Evolutionary conservation across 1,140 invertebrate species (phyloP), one percentile per base, ranked within the genome.

Genomic region (Aphaenogaster ashmeadi): DNA sequence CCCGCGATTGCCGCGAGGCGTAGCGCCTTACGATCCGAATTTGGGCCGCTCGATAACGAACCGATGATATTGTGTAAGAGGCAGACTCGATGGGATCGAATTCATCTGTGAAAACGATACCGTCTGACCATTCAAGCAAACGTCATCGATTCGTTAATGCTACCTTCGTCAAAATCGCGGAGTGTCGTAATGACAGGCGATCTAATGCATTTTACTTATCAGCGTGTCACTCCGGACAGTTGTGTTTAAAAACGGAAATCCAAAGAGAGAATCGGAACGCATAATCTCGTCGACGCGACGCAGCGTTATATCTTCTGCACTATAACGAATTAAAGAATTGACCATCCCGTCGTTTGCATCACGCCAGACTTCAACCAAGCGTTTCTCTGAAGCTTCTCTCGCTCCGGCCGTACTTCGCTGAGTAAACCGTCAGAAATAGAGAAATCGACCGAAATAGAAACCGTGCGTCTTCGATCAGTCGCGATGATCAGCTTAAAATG

Each of bases 381-480:
- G 27, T 54, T 80, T 67, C n/a, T 27, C 47, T 44, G 9, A 80
- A 80, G 8, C 36, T 69, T 80, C 47, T 33, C 21, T 62, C 15
- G 21, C 41, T 62, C 21, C 15, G 18, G 33, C 5, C 15, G 15
- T 15, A 80, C 13, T n/a, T 67, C 1, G 60, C 62, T 67, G 47
- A 41, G 21, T 18, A 84, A 72, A 69, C 21, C 64, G 13, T 50
- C 9, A 47, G 18, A 47, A 58, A 60, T 47, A 74, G 27, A 71
- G n/a, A 79, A 72, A 71, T 72, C 21, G 13, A 56, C n/a, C 8
- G 27, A 84, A 21, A 52, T 84, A 84, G 27, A 75, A 50, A 27
- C 36, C 6, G 36, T 36, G 47, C 44, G 21, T 84, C 33, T 60
- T 62, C 41, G 33, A 60, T 74, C 38, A 83, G 33, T 72, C 67